A percentile compares a stretch with the other conserved stretches of the same genome.
Evolutionary conservation across 2,113 vertebrate species (phyloP).

Genomic region (Apodemus sylvaticus): DNA sequence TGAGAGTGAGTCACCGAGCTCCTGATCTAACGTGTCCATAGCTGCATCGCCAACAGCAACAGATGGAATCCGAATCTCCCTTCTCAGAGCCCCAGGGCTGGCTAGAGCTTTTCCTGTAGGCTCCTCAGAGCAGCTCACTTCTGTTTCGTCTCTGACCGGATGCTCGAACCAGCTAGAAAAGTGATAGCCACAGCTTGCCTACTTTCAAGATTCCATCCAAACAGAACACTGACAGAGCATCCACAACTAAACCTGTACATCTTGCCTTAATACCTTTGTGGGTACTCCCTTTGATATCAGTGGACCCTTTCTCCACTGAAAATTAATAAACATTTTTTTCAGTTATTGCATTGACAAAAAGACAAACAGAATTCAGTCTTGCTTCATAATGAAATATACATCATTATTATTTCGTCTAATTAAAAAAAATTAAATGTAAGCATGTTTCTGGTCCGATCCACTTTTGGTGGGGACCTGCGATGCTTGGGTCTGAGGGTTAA

Average conservation of each 20-base stretch:
- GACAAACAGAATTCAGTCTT: neutral
- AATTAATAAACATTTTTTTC: neutral
- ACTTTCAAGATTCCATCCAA: neutral
- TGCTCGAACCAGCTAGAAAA: no score
- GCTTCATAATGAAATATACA: neutral
- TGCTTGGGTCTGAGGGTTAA: neutral
- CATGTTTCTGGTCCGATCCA: neutral
- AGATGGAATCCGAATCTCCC: neutral
- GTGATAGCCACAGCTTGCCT: fast-evolving
- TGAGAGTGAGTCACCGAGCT: neutral
- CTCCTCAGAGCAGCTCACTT: fast-evolving
- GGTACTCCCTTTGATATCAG: neutral
- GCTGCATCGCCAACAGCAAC: fast-evolving
- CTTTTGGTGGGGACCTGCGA: neutral
- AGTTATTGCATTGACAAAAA: neutral
- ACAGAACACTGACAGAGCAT: neutral
- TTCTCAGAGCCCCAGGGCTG: neutral
- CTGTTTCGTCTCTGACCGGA: neutral
- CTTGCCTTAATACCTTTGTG: fast-evolving
- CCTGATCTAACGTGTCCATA: fast-evolving
- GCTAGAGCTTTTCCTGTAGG: neutral
- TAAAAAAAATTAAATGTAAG: neutral
- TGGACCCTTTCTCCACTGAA: neutral
- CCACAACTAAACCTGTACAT: fast-evolving
- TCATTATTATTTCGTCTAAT: neutral